Evolutionary conservation across 2,888 invertebrate genomes (phyloP), one percentile per base, ranked within the genome.

Genomic region (Torymus aiolomorphi): DNA sequence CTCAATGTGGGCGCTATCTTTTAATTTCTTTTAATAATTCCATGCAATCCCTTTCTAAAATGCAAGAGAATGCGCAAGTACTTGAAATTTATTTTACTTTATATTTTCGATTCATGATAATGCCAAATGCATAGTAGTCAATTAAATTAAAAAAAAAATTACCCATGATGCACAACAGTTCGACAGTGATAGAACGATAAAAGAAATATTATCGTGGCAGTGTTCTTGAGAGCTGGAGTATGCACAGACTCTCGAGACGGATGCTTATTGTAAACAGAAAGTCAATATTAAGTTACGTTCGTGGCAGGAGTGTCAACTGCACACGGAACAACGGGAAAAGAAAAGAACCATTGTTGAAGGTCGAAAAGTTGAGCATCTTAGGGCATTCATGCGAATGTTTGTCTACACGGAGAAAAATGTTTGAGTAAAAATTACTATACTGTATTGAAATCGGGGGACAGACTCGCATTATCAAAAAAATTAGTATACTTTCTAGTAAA

Each of bases 241-340:
- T 88, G 87, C 83, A 88, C 88, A 87, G 87, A 80, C 86, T 87
- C 86, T 86, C 85, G 82, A 67, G 59, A 74, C 70, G 62, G 76
- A 73, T 73, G 82, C 80, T 76, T 51, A 20, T 67, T 81, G 76
- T 76, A 77, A 78, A 76, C 11, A 16, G 76, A 61, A 71, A 11
- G 42, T 67, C 14, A 18, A 63, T 57, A 59, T 62, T 54, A 62
- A 73, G 13, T 20, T 16, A 65, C 42, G 69, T 56, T 42, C 76
- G 75, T 78, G 84, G 84, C 86, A 88, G 87, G 87, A 85, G 87
- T 87, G 84, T 87, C 86, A 81, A 87, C 87, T 87, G 86, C 83
- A 13, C 54, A 70, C 83, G 31, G 54, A 66, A 12, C 65, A 31
- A 31, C 73, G 72, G 65, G 13, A 56, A 74, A 52, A 31, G 20